Percentiles rank a stretch among this genome's conserved stretches.
Conservation (phyloP, 2,797 vertebrate genomes). For the Cossypha caffra region DNA sequence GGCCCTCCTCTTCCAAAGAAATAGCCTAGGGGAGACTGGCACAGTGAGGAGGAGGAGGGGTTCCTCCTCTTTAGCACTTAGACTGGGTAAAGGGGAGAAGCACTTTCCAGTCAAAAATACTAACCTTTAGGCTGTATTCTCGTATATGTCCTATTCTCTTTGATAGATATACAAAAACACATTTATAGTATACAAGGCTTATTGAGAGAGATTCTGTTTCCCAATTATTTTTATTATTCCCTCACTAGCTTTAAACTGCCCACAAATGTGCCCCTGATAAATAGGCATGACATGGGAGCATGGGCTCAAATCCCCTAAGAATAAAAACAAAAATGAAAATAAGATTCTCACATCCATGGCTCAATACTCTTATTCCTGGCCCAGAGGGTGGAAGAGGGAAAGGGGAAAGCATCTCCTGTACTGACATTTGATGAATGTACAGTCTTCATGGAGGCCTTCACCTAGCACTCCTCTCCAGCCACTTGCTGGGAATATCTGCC, state of each 20-base stretch:
- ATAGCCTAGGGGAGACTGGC: accelerated
- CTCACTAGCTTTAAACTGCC: not conserved
- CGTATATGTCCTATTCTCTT: not conserved
- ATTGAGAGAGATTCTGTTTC: not conserved
- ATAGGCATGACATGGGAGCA: not conserved
- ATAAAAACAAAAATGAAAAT: not conserved
- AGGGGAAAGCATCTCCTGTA: not conserved
- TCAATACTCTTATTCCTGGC: not conserved
- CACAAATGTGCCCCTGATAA: not conserved
- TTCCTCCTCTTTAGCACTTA: not conserved
- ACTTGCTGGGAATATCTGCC: not conserved
- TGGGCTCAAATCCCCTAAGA: not conserved
- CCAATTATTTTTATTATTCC: not conserved
- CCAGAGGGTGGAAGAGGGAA: not conserved
- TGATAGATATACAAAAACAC: not conserved
- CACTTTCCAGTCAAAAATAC: not conserved
- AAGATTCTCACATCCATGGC: not conserved
- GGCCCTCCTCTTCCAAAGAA: not conserved
- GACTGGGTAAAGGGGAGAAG: not conserved
- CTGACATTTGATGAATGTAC: not conserved
- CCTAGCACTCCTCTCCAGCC: not conserved
- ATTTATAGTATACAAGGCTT: not conserved
- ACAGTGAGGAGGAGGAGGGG: not conserved
- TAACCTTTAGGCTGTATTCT: not conserved
- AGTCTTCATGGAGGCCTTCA: not conserved